A percentile compares a stretch with the other conserved stretches of the same genome.
Conservation (phyloP, 2,888 invertebrate species). For the Aricia artaxerxes region DNA sequence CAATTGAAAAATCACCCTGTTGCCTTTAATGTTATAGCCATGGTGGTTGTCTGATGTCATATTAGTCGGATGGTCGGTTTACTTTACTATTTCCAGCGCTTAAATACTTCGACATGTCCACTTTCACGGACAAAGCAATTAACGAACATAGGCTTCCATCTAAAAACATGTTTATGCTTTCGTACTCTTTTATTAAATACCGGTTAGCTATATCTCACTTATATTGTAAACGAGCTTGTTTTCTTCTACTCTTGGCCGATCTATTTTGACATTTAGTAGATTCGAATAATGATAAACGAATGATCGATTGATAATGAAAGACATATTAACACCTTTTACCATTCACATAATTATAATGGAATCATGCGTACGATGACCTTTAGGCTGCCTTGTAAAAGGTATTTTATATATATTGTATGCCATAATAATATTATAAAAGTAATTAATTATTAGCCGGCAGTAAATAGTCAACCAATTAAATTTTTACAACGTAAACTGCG, state of each 20-base stretch:
- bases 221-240: background rate
- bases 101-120: background rate
- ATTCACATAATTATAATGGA: background rate
- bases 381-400: background rate
- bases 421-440: background rate
- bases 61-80: background rate
- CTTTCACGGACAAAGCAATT: background rate
- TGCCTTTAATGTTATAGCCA: background rate
- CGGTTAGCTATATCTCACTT: background rate
- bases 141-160: background rate
- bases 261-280: constrained; percentile 3
- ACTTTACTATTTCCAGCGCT: background rate
- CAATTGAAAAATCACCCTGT: too few species aligned
- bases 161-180: constrained; percentile 9
- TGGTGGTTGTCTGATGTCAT: background rate
- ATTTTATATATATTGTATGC: background rate
- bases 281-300: background rate
- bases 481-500: background rate
- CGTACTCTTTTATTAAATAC: background rate
- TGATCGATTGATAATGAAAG: background rate
- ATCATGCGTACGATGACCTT: background rate
- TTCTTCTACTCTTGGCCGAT: background rate
- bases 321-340: background rate
- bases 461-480: background rate
- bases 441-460: background rate